Evolutionary conservation across 2,888 invertebrate species (phyloP), one percentile per base, ranked within the genome.

Genomic region (Sinopyrophorus schimmeli): DNA sequence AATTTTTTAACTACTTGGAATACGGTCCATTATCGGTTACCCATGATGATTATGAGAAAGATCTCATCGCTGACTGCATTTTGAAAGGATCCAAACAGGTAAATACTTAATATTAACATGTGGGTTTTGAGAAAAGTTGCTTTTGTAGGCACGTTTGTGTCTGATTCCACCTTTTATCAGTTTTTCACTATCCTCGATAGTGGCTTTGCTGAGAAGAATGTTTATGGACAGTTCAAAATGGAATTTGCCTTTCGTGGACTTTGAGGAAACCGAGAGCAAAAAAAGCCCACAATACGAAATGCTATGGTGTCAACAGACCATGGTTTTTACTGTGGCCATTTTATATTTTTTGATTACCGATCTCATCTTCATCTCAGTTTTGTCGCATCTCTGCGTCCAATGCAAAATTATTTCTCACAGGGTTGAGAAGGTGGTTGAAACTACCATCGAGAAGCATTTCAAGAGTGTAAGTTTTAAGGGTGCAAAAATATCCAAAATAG

Each of bases 291-390:
- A 9, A 7, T 44, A 28, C 7, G 30, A 16, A 7, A 10, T 31
- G 5, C 15, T 44, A 15, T 44, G 44, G 44, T 7, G 28, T 3
- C 44, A 44, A 5, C 44, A 44, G 24, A 37, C 37, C 1, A 3
- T 23, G 9, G 37, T 17, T 5, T 44, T 37, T 12, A 38, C 31
- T 4, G 6, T 37, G 3, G 44, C 37, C 3, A 30, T 38, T 3
- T 37, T 16, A 2, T 15, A 16, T 3, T 44, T 30, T 18, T 24
- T 44, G 2, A 31, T 12, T n/a, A 14, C 37, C 6, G 44, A 44
- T 30, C 17, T 37, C 1, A 12, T 44, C 5, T 17, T 44, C 21
- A 23, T 38, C 1, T 20, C 37, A 5, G 14, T 44, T 12, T 30
- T 30, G 3, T 28, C 37, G 7, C 44, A 38, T 23, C 7, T 44